phyloP scores from a whole-genome alignment of 2,797 vertebrate genomes.

The Carcharodon carcharias region DNA sequence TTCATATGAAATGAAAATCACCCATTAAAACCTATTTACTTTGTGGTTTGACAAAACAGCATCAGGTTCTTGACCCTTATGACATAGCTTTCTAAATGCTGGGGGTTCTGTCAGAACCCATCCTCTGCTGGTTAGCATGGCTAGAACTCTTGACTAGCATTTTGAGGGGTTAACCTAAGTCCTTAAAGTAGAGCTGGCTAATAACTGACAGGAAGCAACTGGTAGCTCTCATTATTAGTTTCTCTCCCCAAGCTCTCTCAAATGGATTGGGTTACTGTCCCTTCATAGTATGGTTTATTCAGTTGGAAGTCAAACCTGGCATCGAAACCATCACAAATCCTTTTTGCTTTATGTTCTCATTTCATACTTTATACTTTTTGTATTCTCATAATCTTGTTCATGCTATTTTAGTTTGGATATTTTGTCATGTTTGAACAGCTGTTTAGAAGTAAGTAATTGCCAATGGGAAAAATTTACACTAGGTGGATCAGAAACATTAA shows the following conservation, averaged over 20 bases:
- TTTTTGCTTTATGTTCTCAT: slow-evolving; percentile 18
- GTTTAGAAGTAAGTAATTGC: slow-evolving; percentile 26
- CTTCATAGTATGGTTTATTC: slow-evolving; percentile 1
- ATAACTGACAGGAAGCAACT: slow-evolving; percentile 30
- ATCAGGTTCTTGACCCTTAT: background rate
- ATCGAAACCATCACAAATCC: slow-evolving; percentile 27
- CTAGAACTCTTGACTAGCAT: background rate
- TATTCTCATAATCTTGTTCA: slow-evolving; percentile 18
- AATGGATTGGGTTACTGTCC: slow-evolving; percentile 30
- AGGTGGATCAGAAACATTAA: background rate
- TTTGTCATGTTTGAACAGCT: slow-evolving; percentile 31
- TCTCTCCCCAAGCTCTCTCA: background rate
- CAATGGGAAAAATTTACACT: slow-evolving; percentile 6
- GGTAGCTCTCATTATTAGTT: background rate
- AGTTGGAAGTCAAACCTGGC: slow-evolving; percentile 14
- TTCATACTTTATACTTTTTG: slow-evolving; percentile 22
- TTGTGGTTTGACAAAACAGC: background rate
- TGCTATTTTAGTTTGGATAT: background rate
- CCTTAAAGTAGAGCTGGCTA: background rate
- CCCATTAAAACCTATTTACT: background rate
- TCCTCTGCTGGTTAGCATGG: background rate
- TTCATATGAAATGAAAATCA: background rate
- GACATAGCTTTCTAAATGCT: background rate
- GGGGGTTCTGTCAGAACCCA: background rate
- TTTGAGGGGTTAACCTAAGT: background rate